phyloP scores from a whole-genome alignment of 1,140 invertebrate species.

The Drosophila sp. region DNA sequence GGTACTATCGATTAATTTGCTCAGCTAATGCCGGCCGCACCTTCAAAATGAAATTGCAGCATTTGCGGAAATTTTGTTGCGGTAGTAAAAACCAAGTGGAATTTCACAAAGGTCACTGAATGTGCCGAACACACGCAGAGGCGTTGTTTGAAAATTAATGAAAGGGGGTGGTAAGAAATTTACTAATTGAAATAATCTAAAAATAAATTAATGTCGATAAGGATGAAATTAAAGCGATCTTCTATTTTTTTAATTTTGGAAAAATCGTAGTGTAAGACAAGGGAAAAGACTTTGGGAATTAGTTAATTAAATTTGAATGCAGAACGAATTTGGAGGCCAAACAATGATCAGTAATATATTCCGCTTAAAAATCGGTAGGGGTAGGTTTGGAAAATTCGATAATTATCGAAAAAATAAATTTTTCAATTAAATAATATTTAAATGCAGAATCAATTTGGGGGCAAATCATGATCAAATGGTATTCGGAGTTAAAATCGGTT shows the following conservation, averaged over 20 bases:
- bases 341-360: too few species aligned
- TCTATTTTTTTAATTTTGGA: too few species aligned
- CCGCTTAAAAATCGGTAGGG: too few species aligned
- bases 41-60: slow-evolving; percentile 73
- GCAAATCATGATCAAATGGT: too few species aligned
- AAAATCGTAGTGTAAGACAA: too few species aligned
- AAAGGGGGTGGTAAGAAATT: slow-evolving; percentile 7
- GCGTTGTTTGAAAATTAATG: not conserved
- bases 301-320: too few species aligned
- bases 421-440: too few species aligned
- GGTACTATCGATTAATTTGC: slow-evolving; percentile 76
- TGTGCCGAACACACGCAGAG: slow-evolving; percentile 19
- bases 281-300: not conserved
- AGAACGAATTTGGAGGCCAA: not conserved
- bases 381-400: too few species aligned
- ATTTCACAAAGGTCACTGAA: slow-evolving; percentile 69
- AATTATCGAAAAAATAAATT: too few species aligned
- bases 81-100: slow-evolving; percentile 44
- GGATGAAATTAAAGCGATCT: not conserved
- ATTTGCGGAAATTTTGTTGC: slow-evolving; percentile 76
- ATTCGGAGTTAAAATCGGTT: too few species aligned
- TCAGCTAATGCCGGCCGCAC: slow-evolving; percentile 67
- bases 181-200: not conserved
- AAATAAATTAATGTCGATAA: not conserved
- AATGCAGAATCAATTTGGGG: too few species aligned